Evolutionary conservation across 2,113 vertebrate species (phyloP).

Genomic region (Entelurus aequoreus): DNA sequence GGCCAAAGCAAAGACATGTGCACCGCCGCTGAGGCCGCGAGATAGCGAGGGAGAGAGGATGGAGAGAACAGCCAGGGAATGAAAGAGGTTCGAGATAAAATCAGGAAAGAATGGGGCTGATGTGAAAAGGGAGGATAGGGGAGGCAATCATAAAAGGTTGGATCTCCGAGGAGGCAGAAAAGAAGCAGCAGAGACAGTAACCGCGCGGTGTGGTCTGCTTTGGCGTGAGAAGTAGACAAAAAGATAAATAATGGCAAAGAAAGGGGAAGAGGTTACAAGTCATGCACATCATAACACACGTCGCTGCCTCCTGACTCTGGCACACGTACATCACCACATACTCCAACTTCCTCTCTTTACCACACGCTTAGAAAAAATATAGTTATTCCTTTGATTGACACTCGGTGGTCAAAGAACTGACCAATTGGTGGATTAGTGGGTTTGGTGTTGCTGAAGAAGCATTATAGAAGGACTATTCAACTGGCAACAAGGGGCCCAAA

Average conservation of each 20-base stretch:
- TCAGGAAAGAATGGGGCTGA: slow-evolving; percentile 25
- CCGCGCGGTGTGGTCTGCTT: slow-evolving; percentile 47
- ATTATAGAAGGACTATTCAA: too few relatives aligned
- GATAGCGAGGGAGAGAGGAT: slow-evolving; percentile 42
- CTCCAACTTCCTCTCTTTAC: slow-evolving; percentile 23
- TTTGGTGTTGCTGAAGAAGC: too few relatives aligned
- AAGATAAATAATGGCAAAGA: slow-evolving; percentile 53
- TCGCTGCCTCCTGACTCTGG: slow-evolving; percentile 31
- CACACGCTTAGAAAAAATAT: slow-evolving; percentile 2
- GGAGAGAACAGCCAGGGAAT: slow-evolving; percentile 30
- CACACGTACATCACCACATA: slow-evolving; percentile 18
- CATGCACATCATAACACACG: slow-evolving; percentile 41
- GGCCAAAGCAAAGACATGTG: slow-evolving; percentile 63
- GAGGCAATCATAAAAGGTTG: slow-evolving; percentile 14
- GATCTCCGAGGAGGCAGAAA: slow-evolving; percentile 14
- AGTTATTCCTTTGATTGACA: slow-evolving; percentile 7
- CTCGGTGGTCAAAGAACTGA: not conserved
- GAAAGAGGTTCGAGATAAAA: slow-evolving; percentile 34
- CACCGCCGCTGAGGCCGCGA: slow-evolving; percentile 51
- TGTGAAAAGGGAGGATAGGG: slow-evolving; percentile 18
- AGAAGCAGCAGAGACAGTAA: slow-evolving; percentile 38
- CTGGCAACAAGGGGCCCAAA: too few relatives aligned
- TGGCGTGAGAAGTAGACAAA: slow-evolving; percentile 55
- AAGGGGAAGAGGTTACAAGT: slow-evolving; percentile 30
- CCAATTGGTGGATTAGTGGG: too few relatives aligned